Percentiles rank a stretch among this genome's conserved stretches.
Conservation (phyloP, 2,888 invertebrate genomes). For the Drosophila rubida region DNA sequence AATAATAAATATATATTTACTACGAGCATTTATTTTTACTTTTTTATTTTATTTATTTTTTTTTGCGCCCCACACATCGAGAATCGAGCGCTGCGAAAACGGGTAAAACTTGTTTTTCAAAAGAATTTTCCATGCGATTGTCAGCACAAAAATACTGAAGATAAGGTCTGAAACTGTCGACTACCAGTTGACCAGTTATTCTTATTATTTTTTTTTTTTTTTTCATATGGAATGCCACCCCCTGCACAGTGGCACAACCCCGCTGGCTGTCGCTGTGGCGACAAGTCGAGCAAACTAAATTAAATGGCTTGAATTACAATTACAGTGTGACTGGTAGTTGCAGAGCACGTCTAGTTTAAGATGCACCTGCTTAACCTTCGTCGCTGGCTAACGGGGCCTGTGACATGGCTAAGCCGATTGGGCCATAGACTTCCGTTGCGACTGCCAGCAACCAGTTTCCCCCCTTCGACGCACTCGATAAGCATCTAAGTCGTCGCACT, state of each 20-base stretch:
- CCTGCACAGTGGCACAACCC: constrained; percentile 1
- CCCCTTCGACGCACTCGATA: constrained; percentile 37
- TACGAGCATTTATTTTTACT: background rate
- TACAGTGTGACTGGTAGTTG: constrained; percentile 20
- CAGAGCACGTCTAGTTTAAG: constrained; percentile 24
- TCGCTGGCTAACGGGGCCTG: constrained; percentile 11
- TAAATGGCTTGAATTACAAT: constrained; percentile 31
- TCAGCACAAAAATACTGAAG: constrained; percentile 45
- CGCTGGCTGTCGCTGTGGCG: background rate
- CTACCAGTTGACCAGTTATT: constrained; percentile 38
- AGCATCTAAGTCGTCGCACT: constrained; percentile 68
- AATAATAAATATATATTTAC: constrained; percentile 2
- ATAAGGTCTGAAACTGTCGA: constrained; percentile 46
- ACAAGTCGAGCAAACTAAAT: constrained; percentile 37
- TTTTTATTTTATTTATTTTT: background rate
- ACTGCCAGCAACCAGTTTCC: constrained; percentile 9
- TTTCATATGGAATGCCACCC: constrained; percentile 56
- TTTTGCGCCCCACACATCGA: constrained; percentile 28
- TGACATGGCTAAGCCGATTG: constrained; percentile 44
- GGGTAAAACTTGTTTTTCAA: constrained; percentile 74
- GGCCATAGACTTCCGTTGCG: constrained; percentile 64
- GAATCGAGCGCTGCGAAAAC: constrained; percentile 54
- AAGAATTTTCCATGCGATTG: constrained; percentile 74
- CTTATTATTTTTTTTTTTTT: constrained; percentile 22
- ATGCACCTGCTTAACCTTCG: constrained; percentile 60